Evolutionary conservation across 2,797 vertebrate species (phyloP), one percentile per base, ranked within the genome.

Genomic region (Macroramphosus scolopax): DNA sequence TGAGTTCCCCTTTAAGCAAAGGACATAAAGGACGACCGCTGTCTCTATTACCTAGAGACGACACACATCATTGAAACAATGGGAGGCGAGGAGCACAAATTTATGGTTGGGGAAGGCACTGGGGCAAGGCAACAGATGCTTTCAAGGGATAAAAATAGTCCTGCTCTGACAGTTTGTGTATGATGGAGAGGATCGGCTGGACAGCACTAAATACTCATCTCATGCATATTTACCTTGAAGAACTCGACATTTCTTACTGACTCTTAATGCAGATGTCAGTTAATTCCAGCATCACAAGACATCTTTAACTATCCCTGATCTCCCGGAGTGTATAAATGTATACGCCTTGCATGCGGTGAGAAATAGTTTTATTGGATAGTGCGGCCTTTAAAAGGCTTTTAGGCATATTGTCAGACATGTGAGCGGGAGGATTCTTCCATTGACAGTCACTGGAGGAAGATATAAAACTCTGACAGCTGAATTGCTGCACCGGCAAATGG

Each of bases 101-200:
- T 26, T 55, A 73, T 29, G 22, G 57, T 69, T 70, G 2, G 28
- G 67, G 46, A 75, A 80, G 8, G 63, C 67, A 72, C 51, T 33
- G 32, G 72, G 63, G 62, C 62, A 58, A 66, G 60, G 70, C 76
- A 82, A 78, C 72, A 65, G 66, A 81, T 77, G 77, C 69, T 73
- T 65, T 67, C 55, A 67, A 13, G 30, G 50, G 75, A 75, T 79
- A 81, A 85, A 84, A 85, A 86, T 82, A 83, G 77, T 66, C 55
- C 20, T 38, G 52, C 24, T 28, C 33, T 74, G 72, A 84, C 68
- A 80, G 65, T 68, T 53, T 73, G 55, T 36, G 45, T 48, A 57
- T 43, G 58, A 72, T 58, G 50, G 50, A 78, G 68, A 64, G 42
- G 39, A 63, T 26, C 18, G 22, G 17, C 36, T 17, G 66, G 72